These are phyloP conservation scores for Agrotis clavis DNA, from an alignment of 2,888 invertebrate genomes.

Conservation along the genomic window DNA sequence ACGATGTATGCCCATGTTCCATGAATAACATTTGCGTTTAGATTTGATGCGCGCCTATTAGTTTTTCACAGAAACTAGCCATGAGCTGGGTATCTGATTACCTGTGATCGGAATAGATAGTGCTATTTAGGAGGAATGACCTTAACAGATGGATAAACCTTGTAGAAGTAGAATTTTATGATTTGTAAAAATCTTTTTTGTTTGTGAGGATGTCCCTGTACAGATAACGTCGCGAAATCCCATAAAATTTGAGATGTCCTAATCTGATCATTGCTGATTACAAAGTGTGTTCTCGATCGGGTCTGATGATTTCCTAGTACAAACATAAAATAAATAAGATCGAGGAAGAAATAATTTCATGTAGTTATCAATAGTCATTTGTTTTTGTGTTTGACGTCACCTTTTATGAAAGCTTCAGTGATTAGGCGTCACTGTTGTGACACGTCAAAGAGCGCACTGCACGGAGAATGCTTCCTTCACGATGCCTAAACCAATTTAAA, in stretches of 20 bases:
- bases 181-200: too few relatives aligned
- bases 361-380: neutral
- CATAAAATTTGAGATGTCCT: too few relatives aligned
- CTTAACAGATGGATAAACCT: too few relatives aligned
- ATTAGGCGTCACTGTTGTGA: conserved; percentile 17
- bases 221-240: too few relatives aligned
- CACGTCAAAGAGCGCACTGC: conserved; percentile 50
- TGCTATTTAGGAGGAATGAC: too few relatives aligned
- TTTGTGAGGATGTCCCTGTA: too few relatives aligned
- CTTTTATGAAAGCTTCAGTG: conserved; percentile 13
- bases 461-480: conserved; percentile 56
- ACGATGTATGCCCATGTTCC: conserved; percentile 6
- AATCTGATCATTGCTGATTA: too few relatives aligned
- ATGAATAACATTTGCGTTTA: conserved; percentile 19
- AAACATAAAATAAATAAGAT: neutral
- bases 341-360: too few relatives aligned
- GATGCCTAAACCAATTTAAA: conserved; percentile 73
- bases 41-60: neutral
- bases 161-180: too few relatives aligned
- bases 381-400: neutral
- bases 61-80: conserved; percentile 14
- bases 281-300: too few relatives aligned
- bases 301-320: neutral
- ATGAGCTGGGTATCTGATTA: conserved; percentile 8
- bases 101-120: too few relatives aligned